phyloP scores from a whole-genome alignment of 2,888 invertebrate genomes.

The Agonum fuliginosum region DNA sequence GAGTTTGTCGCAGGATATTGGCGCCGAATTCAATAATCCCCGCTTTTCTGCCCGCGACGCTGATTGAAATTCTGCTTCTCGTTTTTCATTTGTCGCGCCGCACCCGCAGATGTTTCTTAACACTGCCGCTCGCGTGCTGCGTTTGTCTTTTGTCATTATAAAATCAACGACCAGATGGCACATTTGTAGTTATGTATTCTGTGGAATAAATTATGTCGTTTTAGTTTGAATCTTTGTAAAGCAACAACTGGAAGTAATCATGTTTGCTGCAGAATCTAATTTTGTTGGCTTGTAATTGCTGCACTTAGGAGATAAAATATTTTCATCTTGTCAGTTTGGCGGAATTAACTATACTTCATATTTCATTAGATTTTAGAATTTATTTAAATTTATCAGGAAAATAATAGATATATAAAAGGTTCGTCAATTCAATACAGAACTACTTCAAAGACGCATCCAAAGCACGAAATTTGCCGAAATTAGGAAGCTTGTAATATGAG shows the following conservation, averaged over 20 bases:
- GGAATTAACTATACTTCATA: too few species aligned
- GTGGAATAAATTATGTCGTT: slow-evolving; percentile 35
- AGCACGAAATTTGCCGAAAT: too few species aligned
- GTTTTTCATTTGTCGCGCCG: slow-evolving; percentile 41
- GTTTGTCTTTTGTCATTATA: slow-evolving; percentile 45
- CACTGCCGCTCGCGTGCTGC: slow-evolving; percentile 14
- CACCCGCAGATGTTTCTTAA: slow-evolving; percentile 39
- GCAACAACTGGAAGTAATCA: slow-evolving; percentile 40
- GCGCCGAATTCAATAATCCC: slow-evolving; percentile 51
- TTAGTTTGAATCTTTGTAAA: slow-evolving; percentile 13
- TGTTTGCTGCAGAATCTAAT: slow-evolving; percentile 24
- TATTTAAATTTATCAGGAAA: too few species aligned
- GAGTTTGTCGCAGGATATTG: slow-evolving; percentile 58
- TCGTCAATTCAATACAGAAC: too few species aligned
- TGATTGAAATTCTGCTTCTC: slow-evolving; percentile 54
- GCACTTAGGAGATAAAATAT: too few species aligned
- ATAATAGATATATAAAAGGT: too few species aligned
- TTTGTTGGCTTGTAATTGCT: slow-evolving; percentile 1
- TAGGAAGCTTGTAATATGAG: too few species aligned
- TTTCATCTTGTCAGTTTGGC: too few species aligned
- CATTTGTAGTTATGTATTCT: slow-evolving; percentile 37
- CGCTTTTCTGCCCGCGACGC: slow-evolving; percentile 21
- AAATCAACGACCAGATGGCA: slow-evolving; percentile 33
- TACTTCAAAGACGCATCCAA: too few species aligned
- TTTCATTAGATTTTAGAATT: too few species aligned